Conservation (phyloP, 2,888 invertebrate genomes). For the Acanthopleura granulata region DNA sequence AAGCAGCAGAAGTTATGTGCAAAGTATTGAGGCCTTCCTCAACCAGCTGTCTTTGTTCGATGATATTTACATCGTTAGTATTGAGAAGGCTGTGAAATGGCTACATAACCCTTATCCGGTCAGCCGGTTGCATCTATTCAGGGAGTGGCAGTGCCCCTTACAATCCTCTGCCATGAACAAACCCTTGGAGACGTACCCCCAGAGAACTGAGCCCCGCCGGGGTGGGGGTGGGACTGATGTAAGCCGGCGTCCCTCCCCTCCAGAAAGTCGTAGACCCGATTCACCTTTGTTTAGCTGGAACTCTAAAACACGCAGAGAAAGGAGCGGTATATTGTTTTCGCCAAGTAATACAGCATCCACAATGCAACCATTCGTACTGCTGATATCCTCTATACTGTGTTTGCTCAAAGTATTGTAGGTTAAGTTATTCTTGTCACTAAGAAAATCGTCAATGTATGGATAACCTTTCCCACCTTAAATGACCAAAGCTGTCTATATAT, state of each 20-base stretch:
- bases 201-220: not conserved
- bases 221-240: not conserved
- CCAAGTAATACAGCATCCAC: not conserved
- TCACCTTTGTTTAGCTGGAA: not conserved
- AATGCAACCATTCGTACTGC: no score
- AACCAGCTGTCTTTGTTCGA: not conserved
- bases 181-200: not conserved
- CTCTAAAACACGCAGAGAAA: not conserved
- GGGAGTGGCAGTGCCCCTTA: not conserved
- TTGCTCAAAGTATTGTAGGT: no score
- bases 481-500: no score
- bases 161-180: not conserved
- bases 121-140: not conserved
- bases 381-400: no score
- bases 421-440: no score
- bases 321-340: not conserved
- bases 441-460: no score
- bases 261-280: not conserved
- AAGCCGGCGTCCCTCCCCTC: not conserved
- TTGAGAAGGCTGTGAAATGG: conserved; percentile 7
- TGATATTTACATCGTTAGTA: conserved; percentile 1
- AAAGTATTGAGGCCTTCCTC: not conserved
- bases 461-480: no score
- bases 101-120: not conserved
- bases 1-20: not conserved